Evolutionary conservation across 2,888 invertebrate genomes (phyloP), one percentile per base, ranked within the genome.

Genomic region (Acleris literana): DNA sequence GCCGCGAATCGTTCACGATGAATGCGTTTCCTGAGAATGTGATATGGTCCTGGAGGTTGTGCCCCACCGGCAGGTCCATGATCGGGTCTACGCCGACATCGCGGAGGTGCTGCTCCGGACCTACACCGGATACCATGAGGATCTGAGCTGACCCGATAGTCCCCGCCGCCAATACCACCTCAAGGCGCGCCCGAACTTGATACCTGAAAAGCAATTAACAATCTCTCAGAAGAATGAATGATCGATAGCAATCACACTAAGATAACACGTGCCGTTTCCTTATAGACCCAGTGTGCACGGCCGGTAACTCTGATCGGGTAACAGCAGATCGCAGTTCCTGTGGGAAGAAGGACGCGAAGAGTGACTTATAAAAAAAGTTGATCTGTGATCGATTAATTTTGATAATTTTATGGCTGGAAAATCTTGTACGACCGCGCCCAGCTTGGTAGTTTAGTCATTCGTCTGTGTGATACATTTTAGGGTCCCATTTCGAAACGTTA

Each of bases 81-180:
- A 96, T 77, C 1, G 95, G 93, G 0, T 93, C 82, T 60, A 97
- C 96, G 3, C 93, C 93, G 7, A 94, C 77, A 43, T 93, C 86
- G 20, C 84, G 76, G 5, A 97, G 85, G 76, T 96, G 94, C 0
- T 94, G 88, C 39, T 81, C 85, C 0, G 96, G 96, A 0, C 97
- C 97, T 33, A 97, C 90, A 13, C 98, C 98, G 0, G 97, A 97
- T 16, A 97, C 83, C 96, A 97, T 96, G 54, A 98, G 84, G 4
- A 98, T 83, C 80, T 98, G 97, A 0, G 98, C 97, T 2, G 97
- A 96, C 72, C 96, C 97, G 33, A 98, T 95, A 0, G 96, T 90
- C 3, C 98, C 98, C 0, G 97, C 97, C 7, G 96, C 94, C 33
- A 97, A 84, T 61, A 98, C 94, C 1, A 98, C 94, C 86, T 97